Conservation (phyloP, 2,113 vertebrate species). For the Cinclus mexicanus region DNA sequence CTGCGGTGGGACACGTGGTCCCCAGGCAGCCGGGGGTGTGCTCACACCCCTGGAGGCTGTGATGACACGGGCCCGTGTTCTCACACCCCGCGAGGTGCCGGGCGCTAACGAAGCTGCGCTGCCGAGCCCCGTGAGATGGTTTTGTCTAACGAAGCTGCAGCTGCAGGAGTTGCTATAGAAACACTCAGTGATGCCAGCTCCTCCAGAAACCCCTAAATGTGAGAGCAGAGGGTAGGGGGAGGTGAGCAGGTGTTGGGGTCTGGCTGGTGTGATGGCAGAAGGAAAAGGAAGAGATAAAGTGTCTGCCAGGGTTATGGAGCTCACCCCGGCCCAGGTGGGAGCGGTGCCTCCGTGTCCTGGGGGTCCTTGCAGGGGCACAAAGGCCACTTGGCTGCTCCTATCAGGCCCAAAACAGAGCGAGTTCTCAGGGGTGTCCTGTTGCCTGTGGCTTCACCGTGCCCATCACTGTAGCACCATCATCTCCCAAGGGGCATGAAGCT, state of each 20-base stretch:
- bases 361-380: neutral
- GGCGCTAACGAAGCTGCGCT: neutral
- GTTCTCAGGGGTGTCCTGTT: neutral
- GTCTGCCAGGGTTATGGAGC: accelerated
- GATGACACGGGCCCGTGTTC: neutral
- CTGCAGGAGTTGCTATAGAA: constrained; percentile 56
- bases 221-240: neutral
- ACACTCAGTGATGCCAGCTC: neutral
- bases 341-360: accelerated
- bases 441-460: accelerated
- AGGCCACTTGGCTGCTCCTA: neutral
- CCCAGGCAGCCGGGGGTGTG: neutral
- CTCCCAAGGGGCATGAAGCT: accelerated
- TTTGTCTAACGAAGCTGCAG: neutral
- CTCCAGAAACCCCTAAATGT: neutral
- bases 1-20: accelerated
- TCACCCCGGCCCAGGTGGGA: accelerated
- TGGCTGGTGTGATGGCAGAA: neutral
- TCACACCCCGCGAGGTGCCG: neutral
- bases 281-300: neutral
- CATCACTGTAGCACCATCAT: accelerated
- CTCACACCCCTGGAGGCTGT: neutral
- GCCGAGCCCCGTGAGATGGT: neutral
- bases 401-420: accelerated
- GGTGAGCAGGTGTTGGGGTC: neutral